These are phyloP conservation scores for Tiliacea aurago DNA, from an alignment of 2,888 invertebrate species.

Conservation along the genomic window DNA sequence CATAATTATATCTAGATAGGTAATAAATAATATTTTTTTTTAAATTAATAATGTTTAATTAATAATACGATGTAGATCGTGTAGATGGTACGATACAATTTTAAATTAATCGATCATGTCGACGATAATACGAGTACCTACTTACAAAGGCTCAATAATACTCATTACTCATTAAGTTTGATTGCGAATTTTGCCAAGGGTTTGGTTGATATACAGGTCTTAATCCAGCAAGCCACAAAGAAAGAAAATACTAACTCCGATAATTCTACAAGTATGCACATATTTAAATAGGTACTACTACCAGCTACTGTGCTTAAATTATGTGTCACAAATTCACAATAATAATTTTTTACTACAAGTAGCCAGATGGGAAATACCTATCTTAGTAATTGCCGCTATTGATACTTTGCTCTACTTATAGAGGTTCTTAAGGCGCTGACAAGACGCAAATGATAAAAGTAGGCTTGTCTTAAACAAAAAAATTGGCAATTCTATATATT, in stretches of 20 bases:
- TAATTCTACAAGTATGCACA: neutral
- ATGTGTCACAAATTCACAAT: neutral
- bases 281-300: neutral
- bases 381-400: neutral
- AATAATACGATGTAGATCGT: conserved; percentile 41
- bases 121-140: conserved; percentile 6
- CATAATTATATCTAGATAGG: too few relatives aligned
- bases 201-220: neutral
- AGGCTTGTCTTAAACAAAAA: too few relatives aligned
- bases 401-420: neutral
- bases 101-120: conserved; percentile 29
- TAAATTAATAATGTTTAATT: conserved; percentile 2
- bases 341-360: neutral
- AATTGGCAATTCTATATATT: too few relatives aligned
- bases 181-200: neutral
- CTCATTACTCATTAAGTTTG: neutral
- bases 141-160: neutral
- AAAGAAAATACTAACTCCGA: neutral
- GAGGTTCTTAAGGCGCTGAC: neutral
- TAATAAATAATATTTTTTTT: too few relatives aligned
- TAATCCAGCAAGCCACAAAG: neutral
- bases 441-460: too few relatives aligned
- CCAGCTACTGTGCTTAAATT: neutral
- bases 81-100: conserved; percentile 33
- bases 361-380: neutral